phyloP scores from a whole-genome alignment of 2,113 vertebrate genomes.

The Progne subis region DNA sequence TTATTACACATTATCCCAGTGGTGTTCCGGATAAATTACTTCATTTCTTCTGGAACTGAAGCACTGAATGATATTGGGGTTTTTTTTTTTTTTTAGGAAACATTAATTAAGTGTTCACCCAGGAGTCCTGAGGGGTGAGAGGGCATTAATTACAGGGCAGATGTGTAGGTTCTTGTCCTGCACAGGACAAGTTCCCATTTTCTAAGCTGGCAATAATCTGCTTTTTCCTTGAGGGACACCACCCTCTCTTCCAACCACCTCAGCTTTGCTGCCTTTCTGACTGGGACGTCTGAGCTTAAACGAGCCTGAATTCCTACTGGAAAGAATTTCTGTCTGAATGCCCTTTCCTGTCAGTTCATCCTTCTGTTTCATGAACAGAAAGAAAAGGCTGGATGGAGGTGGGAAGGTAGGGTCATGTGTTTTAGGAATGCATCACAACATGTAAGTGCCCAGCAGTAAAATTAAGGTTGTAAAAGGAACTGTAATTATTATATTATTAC shows the following conservation, averaged over 20 bases:
- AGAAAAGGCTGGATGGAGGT: background rate
- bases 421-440: background rate
- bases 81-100: background rate
- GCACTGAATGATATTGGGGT: background rate
- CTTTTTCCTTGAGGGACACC: background rate
- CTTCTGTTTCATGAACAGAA: background rate
- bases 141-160: background rate
- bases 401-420: background rate
- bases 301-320: background rate
- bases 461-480: background rate
- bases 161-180: background rate
- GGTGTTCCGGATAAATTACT: background rate
- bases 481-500: background rate
- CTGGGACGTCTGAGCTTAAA: background rate
- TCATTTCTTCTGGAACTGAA: background rate
- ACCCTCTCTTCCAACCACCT: background rate
- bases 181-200: background rate
- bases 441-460: background rate
- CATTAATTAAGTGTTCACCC: background rate
- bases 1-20: background rate
- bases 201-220: background rate
- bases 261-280: background rate
- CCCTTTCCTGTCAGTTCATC: background rate
- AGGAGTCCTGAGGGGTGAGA: background rate
- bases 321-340: background rate